phyloP scores from a whole-genome alignment of 2,888 invertebrate species.

The Hemithea aestivaria region DNA sequence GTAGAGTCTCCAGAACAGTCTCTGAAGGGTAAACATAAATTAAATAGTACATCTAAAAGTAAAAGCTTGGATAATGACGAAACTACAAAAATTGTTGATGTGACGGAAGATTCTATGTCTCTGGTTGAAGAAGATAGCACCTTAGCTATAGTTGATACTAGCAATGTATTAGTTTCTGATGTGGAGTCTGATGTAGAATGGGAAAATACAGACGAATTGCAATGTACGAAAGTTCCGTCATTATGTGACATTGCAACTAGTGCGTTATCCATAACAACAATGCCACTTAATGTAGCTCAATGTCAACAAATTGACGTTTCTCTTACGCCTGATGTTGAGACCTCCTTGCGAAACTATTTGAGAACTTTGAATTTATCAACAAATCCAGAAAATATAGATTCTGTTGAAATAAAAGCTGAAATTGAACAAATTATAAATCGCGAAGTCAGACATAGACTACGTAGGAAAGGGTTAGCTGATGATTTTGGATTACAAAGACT shows the following conservation, averaged over 20 bases:
- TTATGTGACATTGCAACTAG: slow-evolving; percentile 50
- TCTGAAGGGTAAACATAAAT: slow-evolving; percentile 49
- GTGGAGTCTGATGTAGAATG: slow-evolving; percentile 82
- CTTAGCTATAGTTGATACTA: slow-evolving; percentile 61
- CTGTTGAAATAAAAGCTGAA: slow-evolving; percentile 65
- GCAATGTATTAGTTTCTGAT: slow-evolving; percentile 80
- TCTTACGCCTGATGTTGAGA: slow-evolving; percentile 79
- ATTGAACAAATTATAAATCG: slow-evolving; percentile 66
- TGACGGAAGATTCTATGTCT: slow-evolving; percentile 46
- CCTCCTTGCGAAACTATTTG: slow-evolving; percentile 74
- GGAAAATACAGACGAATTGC: slow-evolving; percentile 72
- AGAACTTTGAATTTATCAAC: slow-evolving; percentile 77
- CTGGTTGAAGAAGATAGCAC: slow-evolving; percentile 41
- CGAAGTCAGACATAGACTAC: slow-evolving; percentile 62
- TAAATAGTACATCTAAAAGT: slow-evolving; percentile 57
- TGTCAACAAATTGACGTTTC: slow-evolving; percentile 55
- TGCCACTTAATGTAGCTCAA: slow-evolving; percentile 63
- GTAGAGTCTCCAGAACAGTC: slow-evolving; percentile 68
- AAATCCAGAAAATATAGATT: slow-evolving; percentile 57
- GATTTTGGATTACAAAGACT: slow-evolving; percentile 63
- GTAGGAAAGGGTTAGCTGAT: slow-evolving; percentile 63
- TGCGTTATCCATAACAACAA: slow-evolving; percentile 57
- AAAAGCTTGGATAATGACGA: slow-evolving; percentile 74
- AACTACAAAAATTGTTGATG: slow-evolving; percentile 62
- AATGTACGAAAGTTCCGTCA: slow-evolving; percentile 33